These are phyloP conservation scores for Cosmia pyralina DNA, from an alignment of 2,888 invertebrate genomes.

Conservation along the genomic window DNA sequence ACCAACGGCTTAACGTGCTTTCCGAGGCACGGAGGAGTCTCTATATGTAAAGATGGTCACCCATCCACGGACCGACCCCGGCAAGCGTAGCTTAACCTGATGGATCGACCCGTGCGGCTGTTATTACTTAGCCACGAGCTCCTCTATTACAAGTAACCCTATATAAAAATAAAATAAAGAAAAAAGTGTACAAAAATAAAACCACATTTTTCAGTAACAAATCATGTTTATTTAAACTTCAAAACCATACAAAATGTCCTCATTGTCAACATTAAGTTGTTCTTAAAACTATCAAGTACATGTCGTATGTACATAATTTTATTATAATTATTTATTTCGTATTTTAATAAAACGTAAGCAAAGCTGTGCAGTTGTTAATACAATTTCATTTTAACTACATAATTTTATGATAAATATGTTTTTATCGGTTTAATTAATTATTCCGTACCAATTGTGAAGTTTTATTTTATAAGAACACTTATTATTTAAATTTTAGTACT, in stretches of 20 bases:
- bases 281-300: constrained; percentile 60
- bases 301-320: constrained; percentile 53
- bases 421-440: constrained; percentile 26
- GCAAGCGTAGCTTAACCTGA: too few species aligned
- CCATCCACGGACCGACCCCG: too few species aligned
- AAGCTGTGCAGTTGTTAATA: constrained; percentile 65
- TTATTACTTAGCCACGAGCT: too few species aligned
- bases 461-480: constrained; percentile 28
- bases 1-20: too few species aligned
- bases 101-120: too few species aligned
- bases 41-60: too few species aligned
- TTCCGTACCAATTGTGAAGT: constrained; percentile 23
- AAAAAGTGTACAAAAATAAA: constrained; percentile 35
- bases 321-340: constrained; percentile 41
- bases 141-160: too few species aligned
- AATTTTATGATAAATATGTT: constrained; percentile 25
- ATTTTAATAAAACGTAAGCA: constrained; percentile 62
- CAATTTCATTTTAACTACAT: constrained; percentile 45
- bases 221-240: constrained; percentile 68
- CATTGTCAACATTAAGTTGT: constrained; percentile 47
- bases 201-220: constrained; percentile 64
- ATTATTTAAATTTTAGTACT: background rate
- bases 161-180: background rate
- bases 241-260: constrained; percentile 67
- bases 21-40: too few species aligned